A percentile compares a stretch with the other conserved stretches of the same genome.
These are phyloP conservation scores for Choloepus hoffmanni DNA, from an alignment of 2,113 vertebrate genomes.

Conservation along the genomic window DNA sequence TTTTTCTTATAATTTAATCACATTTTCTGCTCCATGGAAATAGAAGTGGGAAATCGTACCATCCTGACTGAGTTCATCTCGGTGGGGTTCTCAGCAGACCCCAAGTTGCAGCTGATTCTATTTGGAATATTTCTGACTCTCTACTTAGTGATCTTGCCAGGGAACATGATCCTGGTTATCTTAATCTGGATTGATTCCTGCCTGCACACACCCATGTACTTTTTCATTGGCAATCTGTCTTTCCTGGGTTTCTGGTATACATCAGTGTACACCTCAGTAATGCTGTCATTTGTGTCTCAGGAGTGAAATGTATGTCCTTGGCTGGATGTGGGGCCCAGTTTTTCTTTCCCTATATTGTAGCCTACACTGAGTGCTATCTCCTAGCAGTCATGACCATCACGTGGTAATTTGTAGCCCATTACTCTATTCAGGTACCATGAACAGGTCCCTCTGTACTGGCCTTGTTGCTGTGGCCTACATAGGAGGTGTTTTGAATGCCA, in stretches of 20 bases:
- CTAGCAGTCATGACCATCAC: constrained; percentile 51
- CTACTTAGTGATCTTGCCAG: constrained; percentile 53
- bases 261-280: constrained; percentile 75
- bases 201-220: constrained; percentile 78
- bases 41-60: constrained; percentile 64
- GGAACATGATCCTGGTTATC: constrained; percentile 72
- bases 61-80: constrained; percentile 68
- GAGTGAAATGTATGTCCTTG: constrained; percentile 72
- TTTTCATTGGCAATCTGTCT: constrained; percentile 76
- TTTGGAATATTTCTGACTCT: constrained; percentile 69
- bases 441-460: constrained; percentile 51
- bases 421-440: constrained; percentile 64
- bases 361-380: constrained; percentile 72
- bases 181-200: constrained; percentile 48
- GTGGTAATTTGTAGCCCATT: constrained; percentile 59
- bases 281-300: constrained; percentile 69
- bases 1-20: constrained; percentile 3
- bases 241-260: constrained; percentile 80
- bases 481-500: constrained; percentile 59
- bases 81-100: constrained; percentile 66
- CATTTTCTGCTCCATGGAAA: neutral
- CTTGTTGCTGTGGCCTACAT: constrained; percentile 66
- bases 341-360: constrained; percentile 65
- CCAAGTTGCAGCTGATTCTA: constrained; percentile 44
- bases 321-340: constrained; percentile 73